Percentiles rank a stretch among this genome's conserved stretches.
Conservation (phyloP, 2,113 vertebrate species). For the Chroicocephalus ridibundus region DNA sequence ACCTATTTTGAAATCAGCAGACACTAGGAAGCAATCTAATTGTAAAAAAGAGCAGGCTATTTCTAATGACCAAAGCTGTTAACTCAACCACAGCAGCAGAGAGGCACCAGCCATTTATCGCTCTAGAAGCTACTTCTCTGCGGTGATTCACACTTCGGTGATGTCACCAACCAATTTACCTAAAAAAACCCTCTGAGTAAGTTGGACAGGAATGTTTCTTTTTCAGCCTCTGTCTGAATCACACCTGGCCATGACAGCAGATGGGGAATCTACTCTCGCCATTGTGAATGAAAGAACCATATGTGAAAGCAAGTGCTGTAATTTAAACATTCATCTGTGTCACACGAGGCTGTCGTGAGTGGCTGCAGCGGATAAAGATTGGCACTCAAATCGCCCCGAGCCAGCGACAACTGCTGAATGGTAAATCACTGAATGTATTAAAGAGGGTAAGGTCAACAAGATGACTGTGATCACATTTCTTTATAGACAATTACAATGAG, state of each 20-base stretch:
- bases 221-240: conserved; percentile 32
- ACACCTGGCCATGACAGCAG: conserved; percentile 1
- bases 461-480: background rate
- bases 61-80: background rate
- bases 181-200: background rate
- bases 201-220: background rate
- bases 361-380: background rate
- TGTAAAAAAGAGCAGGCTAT: background rate
- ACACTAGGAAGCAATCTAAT: background rate
- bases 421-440: background rate
- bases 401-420: background rate
- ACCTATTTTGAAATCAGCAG: background rate
- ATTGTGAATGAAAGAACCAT: background rate
- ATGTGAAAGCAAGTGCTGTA: background rate
- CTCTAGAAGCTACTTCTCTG: background rate
- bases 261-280: background rate
- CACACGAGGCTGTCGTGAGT: background rate
- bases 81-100: background rate
- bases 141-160: background rate
- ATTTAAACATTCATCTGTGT: background rate
- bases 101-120: background rate
- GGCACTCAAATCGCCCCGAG: background rate
- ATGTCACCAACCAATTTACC: background rate
- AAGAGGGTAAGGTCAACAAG: background rate
- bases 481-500: background rate